A percentile compares a stretch with the other conserved stretches of the same genome.
Evolutionary conservation across 2,888 invertebrate genomes (phyloP).

Genomic region (Sesia bembeciformis): DNA sequence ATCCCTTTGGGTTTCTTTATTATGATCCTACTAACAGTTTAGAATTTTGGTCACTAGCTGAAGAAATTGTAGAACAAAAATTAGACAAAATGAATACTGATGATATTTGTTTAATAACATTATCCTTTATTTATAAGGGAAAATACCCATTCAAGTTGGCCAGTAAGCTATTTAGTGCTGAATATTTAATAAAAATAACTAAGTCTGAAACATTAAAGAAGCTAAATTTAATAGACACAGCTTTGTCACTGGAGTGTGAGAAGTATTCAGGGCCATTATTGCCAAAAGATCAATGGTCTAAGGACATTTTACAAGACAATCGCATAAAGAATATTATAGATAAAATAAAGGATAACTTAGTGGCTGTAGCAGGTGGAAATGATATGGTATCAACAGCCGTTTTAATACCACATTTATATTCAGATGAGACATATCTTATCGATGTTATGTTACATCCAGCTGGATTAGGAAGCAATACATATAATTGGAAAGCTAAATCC

Average conservation of each 20-base stretch:
- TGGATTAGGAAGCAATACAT: conserved; percentile 42
- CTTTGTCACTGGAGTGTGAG: conserved; percentile 77
- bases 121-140: conserved; percentile 77
- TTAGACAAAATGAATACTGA: conserved; percentile 73
- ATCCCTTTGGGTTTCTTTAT: conserved; percentile 76
- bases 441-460: conserved; percentile 75
- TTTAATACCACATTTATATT: conserved; percentile 68
- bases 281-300: conserved; percentile 65
- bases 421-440: conserved; percentile 73
- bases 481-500: conserved; percentile 57
- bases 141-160: conserved; percentile 77
- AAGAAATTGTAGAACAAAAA: conserved; percentile 66
- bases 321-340: conserved; percentile 66
- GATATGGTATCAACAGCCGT: conserved; percentile 65
- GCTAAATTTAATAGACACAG: conserved; percentile 77
- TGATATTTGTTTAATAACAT: conserved; percentile 74
- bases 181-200: conserved; percentile 74
- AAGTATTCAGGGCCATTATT: conserved; percentile 73
- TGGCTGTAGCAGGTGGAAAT: conserved; percentile 50
- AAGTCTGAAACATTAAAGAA: conserved; percentile 58
- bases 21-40: conserved; percentile 62
- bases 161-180: conserved; percentile 73
- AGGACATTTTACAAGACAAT: conserved; percentile 67
- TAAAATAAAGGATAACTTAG: conserved; percentile 54
- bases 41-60: conserved; percentile 74